Base-by-base conservation (phyloP, 2,797 vertebrate species). In the Paguma larvata region DNA sequence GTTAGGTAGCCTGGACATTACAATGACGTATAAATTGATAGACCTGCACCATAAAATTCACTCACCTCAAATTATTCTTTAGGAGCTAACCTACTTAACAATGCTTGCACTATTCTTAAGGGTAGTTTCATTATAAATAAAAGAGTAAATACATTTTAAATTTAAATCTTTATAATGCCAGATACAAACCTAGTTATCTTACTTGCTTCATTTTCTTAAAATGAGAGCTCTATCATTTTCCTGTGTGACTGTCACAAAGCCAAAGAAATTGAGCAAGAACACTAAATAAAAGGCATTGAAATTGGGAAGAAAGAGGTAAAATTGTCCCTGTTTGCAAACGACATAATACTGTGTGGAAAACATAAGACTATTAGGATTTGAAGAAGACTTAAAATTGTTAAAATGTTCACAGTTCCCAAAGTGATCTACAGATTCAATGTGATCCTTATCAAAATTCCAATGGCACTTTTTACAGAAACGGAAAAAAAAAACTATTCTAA, bases 91-190 rank as follows among this genome's bases (percentile, higher is more conserved):
- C 13, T 65, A 44, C n/a, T 44, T 80, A 53, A 72, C 3, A 59
- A 79, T 72, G 21, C 23, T 65, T 87, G n/a, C 83, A 56, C 19
- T 88, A 32, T 83, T 79, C 23, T 56, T 80, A 8, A 84, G 15
- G 21, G 3, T 23, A 90, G 18, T 51, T 51, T 89, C 13, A 46
- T 72, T 88, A 56, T 68, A 84, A 78, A 92, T 86, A 73, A 41
- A 94, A 79, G 16, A 90, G 3, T 32, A 85, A 87, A 48, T 46
- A 16, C 10, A 59, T 56, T 73, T 75, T 73, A 16, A 85, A 67
- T 80, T 97, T 67, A 53, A 59, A 82, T 73, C 4, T 77, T 75
- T 89, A 46, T 88, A 59, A 38, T 67, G 38, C 34, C 44, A 95
- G 85, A 73, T 13, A 88, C 18, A 91, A 25, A 46, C 30, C 91